Conservation (phyloP, 2,797 vertebrate species). For the Poecilia gillii region DNA sequence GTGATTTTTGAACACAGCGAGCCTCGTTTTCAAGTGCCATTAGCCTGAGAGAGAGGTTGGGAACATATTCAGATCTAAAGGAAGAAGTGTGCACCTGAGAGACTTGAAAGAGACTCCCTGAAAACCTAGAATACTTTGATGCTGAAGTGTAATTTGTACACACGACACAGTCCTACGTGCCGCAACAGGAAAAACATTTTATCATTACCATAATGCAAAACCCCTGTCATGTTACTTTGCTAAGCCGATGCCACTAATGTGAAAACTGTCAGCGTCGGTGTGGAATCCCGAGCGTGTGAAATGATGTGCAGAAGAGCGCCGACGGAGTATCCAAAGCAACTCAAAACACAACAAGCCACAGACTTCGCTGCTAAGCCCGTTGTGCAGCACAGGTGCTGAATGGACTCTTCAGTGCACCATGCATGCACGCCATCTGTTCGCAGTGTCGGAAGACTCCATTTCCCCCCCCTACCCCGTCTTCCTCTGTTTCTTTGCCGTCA, state of each 20-base stretch:
- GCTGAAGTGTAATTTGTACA: slow-evolving; percentile 71
- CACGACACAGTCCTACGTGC: slow-evolving; percentile 45
- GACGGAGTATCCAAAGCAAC: slow-evolving; percentile 52
- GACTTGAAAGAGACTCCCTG: slow-evolving; percentile 67
- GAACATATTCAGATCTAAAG: slow-evolving; percentile 62
- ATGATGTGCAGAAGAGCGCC: slow-evolving; percentile 13
- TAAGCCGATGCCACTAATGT: slow-evolving; percentile 21
- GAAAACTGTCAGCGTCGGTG: slow-evolving; percentile 21
- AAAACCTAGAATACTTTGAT: slow-evolving; percentile 68
- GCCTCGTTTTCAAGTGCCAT: slow-evolving; percentile 40
- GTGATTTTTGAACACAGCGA: slow-evolving; percentile 29
- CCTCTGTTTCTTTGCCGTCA: slow-evolving; percentile 36
- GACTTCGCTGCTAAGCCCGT: slow-evolving; percentile 35
- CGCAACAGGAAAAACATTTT: slow-evolving; percentile 40
- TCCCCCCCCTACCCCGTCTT: neutral
- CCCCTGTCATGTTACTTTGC: slow-evolving; percentile 35
- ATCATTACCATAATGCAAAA: slow-evolving; percentile 51
- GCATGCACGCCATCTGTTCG: slow-evolving; percentile 34
- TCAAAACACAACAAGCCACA: slow-evolving; percentile 38
- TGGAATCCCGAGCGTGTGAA: slow-evolving; percentile 37
- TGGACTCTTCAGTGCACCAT: slow-evolving; percentile 24
- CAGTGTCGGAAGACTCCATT: slow-evolving; percentile 15
- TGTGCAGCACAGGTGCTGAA: slow-evolving; percentile 46
- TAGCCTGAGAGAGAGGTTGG: slow-evolving; percentile 34
- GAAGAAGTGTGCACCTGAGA: slow-evolving; percentile 47